These are phyloP conservation scores for Amphipyra berbera DNA, from an alignment of 2,888 invertebrate species.

Conservation along the genomic window DNA sequence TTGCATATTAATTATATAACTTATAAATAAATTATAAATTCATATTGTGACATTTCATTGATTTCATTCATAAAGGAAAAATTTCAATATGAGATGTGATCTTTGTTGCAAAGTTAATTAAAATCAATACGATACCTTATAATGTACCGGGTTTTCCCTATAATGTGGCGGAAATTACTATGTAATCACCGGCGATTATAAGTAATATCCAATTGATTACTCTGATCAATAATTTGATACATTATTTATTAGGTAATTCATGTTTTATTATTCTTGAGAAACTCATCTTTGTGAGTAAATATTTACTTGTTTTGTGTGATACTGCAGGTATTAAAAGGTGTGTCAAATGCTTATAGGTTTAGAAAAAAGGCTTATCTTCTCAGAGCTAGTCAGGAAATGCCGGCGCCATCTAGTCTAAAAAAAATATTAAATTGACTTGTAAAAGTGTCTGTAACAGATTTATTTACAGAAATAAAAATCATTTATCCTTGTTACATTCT, in stretches of 20 bases:
- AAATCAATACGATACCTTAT: slow-evolving; percentile 5
- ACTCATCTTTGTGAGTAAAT: no score
- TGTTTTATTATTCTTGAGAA: slow-evolving; percentile 4
- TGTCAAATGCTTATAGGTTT: no score
- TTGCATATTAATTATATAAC: slow-evolving; percentile 7
- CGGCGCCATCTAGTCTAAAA: no score
- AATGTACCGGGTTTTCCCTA: slow-evolving; percentile 25
- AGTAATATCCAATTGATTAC: slow-evolving; percentile 30
- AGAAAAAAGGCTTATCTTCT: no score
- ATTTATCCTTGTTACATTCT: no score
- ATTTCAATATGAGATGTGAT: slow-evolving; percentile 5
- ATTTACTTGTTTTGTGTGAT: no score
- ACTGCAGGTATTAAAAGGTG: no score
- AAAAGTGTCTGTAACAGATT: no score
- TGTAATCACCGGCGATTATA: slow-evolving; percentile 15
- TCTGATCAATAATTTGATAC: not conserved
- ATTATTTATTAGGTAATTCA: not conserved
- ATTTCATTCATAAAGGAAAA: slow-evolving; percentile 36
- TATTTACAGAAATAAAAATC: no score
- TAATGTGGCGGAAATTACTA: slow-evolving; percentile 19
- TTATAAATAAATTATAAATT: slow-evolving; percentile 26
- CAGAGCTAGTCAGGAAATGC: no score
- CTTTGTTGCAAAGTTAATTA: slow-evolving; percentile 19
- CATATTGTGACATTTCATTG: slow-evolving; percentile 36
- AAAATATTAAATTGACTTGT: no score